These are phyloP conservation scores for Kryptopterus vitreolus DNA, from an alignment of 2,797 vertebrate species.

Conservation along the genomic window DNA sequence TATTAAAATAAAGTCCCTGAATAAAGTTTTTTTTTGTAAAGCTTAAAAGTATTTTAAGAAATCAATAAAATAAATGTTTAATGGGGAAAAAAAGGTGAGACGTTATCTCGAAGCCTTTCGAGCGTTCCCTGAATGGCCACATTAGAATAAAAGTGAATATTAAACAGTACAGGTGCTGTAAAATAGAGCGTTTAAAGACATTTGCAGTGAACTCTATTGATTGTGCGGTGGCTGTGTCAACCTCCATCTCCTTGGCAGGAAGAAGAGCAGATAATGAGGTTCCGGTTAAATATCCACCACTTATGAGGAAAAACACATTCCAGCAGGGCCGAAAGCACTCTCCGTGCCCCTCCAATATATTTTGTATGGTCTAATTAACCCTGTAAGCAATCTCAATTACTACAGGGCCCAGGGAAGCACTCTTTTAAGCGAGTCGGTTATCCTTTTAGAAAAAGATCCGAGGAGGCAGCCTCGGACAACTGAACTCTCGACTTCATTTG, in stretches of 20 bases:
- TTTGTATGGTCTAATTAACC: constrained; percentile 78
- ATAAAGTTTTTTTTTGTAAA: neutral
- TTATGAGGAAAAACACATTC: constrained; percentile 60
- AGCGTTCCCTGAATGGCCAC: constrained; percentile 17
- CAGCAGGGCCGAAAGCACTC: constrained; percentile 56
- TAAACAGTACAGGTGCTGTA: constrained; percentile 34
- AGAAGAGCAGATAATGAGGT: constrained; percentile 57
- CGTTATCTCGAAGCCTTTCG: neutral
- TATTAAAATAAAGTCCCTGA: neutral
- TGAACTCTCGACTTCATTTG: constrained; percentile 95
- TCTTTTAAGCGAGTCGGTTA: constrained; percentile 80
- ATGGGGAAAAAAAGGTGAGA: constrained; percentile 11
- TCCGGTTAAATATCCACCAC: constrained; percentile 57
- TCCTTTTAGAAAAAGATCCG: constrained; percentile 86
- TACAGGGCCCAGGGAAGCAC: constrained; percentile 75
- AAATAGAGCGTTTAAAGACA: constrained; percentile 35
- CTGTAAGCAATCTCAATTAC: constrained; percentile 78
- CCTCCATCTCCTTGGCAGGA: constrained; percentile 45
- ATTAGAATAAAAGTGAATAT: constrained; percentile 39
- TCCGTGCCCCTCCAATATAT: constrained; percentile 74
- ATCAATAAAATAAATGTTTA: constrained; percentile 28
- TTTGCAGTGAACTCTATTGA: constrained; percentile 50
- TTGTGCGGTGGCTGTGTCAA: constrained; percentile 43
- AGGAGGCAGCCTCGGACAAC: constrained; percentile 85
- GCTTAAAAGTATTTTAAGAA: constrained; percentile 12